Evolutionary conservation across 2,113 vertebrate species (phyloP), one percentile per base, ranked within the genome.

Genomic region (Dicerorhinus sumatrensis): DNA sequence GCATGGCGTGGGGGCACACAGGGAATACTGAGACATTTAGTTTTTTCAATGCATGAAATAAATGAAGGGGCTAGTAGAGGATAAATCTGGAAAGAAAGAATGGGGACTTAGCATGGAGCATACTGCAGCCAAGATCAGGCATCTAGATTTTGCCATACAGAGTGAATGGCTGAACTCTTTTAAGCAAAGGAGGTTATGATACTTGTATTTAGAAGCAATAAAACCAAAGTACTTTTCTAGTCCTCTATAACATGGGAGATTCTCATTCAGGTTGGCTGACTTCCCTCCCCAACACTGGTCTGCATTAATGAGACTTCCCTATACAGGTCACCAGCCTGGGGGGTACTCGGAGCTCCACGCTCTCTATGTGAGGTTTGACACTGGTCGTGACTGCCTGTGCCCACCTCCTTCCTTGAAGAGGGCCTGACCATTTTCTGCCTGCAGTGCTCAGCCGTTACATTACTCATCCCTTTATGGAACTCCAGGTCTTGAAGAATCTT

Each of bases 101-200:
- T 0, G n/a, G 9, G 33, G n/a, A 67, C 8, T 25, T 2, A 0
- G 46, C 76, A 36, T 2, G 6, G 16, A 62, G 21, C 16, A 56
- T 6, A 20, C 69, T 73, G 13, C 27, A 56, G 39, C 13, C 36
- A 23, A 48, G 27, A 54, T 11, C 3, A 65, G 48, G 39, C 3
- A 12, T 16, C 31, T 18, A 54, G 76, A 54, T 11, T 65, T n/a
- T 17, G 56, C 58, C 18, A 2, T 23, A 31, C 46, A 31, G 29
- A 80, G 12, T 21, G 36, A 84, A 29, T 6, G 2, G n/a, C 27
- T 20, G 25, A 51, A 20, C 8, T 16, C 25, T 60, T 85, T 46
- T 33, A 81, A 54, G 25, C 25, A 1, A 79, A 25, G 58, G 25
- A 84, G n/a, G 16, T 60, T 27, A 23, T 14, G 3, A 69, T 6